phyloP scores from a whole-genome alignment of 2,888 invertebrate genomes.

The Amphiduros pacificus region DNA sequence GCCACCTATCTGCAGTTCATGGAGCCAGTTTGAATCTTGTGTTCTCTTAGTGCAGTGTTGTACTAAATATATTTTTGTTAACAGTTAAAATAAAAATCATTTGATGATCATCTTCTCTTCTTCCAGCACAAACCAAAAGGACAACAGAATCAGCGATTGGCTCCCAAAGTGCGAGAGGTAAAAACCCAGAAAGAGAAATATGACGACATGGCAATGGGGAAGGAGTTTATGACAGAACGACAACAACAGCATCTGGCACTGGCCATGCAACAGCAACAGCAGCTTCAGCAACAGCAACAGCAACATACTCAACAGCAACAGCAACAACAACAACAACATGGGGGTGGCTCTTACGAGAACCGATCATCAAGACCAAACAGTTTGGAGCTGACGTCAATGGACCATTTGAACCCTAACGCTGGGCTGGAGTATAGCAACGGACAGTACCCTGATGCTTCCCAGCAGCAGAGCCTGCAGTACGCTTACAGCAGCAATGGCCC shows the following conservation, averaged over 20 bases:
- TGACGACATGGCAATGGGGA: slow-evolving; percentile 15
- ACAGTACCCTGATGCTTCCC: not conserved
- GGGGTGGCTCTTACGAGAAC: too few relatives aligned
- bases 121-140: slow-evolving; percentile 15
- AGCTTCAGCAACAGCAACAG: too few relatives aligned
- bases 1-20: too few relatives aligned
- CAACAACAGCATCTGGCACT: slow-evolving; percentile 2
- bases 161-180: slow-evolving; percentile 14
- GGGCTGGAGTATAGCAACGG: slow-evolving; percentile 3
- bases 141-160: slow-evolving; percentile 7
- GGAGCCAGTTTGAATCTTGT: too few relatives aligned
- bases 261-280: not conserved
- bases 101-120: too few relatives aligned
- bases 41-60: too few relatives aligned
- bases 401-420: slow-evolving; percentile 9
- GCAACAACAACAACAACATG: too few relatives aligned
- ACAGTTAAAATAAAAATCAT: too few relatives aligned
- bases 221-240: slow-evolving; percentile 15
- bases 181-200: slow-evolving; percentile 14
- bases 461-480: slow-evolving; percentile 7
- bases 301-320: too few relatives aligned
- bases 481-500: slow-evolving; percentile 10
- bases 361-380: slow-evolving; percentile 22
- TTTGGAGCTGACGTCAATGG: slow-evolving; percentile 15
- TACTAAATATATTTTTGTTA: too few relatives aligned